These are phyloP conservation scores for Trachymyrmex cornetzi DNA, from an alignment of 1,140 invertebrate species.

Conservation along the genomic window DNA sequence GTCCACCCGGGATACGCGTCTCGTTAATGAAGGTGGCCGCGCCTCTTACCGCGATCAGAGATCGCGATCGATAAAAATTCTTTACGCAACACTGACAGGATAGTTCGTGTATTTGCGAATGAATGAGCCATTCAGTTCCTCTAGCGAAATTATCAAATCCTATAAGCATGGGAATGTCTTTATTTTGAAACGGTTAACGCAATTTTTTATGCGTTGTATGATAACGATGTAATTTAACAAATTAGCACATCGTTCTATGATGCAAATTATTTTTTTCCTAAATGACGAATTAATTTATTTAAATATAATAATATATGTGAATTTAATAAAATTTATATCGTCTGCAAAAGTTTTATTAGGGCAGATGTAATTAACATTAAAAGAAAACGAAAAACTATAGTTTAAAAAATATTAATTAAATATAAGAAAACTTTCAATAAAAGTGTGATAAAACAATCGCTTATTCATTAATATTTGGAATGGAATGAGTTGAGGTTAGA, in stretches of 20 bases:
- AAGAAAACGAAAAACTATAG: neutral
- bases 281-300: neutral
- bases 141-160: neutral
- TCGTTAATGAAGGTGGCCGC: constrained; percentile 77
- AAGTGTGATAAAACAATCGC: neutral
- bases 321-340: neutral
- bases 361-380: neutral
- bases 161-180: neutral
- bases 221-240: constrained; percentile 6
- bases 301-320: neutral
- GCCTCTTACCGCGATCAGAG: constrained; percentile 45
- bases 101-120: neutral
- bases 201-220: neutral
- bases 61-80: constrained; percentile 62
- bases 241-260: neutral
- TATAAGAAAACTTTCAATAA: neutral
- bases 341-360: neutral
- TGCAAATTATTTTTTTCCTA: neutral
- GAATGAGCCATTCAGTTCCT: neutral
- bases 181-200: neutral
- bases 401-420: neutral
- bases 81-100: neutral
- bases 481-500: neutral
- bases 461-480: neutral
- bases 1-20: constrained; percentile 68